phyloP scores from a whole-genome alignment of 2,888 invertebrate species.

The Ommatoiulus sabulosus region DNA sequence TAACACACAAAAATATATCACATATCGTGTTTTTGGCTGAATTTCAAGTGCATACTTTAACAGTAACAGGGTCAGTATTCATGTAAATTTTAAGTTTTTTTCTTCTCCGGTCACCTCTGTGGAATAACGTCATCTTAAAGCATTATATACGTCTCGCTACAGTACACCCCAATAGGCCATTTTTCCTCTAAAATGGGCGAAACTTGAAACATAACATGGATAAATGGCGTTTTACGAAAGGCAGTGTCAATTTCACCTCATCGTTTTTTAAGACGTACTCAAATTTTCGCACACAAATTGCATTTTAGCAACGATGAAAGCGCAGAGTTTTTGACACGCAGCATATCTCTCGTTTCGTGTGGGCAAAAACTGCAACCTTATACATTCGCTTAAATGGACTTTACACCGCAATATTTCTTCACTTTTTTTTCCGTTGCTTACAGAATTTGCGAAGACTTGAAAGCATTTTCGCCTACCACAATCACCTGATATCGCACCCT shows the following conservation, averaged over 20 bases:
- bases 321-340: background rate
- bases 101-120: background rate
- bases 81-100: no score
- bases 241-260: background rate
- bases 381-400: constrained; percentile 16
- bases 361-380: constrained; percentile 18
- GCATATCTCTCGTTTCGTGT: background rate
- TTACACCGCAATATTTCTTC: background rate
- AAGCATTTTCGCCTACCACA: background rate
- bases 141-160: no score
- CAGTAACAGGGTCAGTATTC: no score
- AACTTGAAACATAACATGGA: background rate
- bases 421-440: background rate
- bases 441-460: constrained; percentile 16
- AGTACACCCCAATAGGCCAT: background rate
- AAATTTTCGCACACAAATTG: constrained; percentile 27
- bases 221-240: background rate
- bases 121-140: background rate
- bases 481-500: constrained; percentile 27
- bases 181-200: background rate
- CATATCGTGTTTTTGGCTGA: no score
- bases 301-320: constrained; percentile 8
- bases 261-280: background rate
- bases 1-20: no score
- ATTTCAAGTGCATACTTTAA: no score